These are phyloP conservation scores for Acanthurus lineatus DNA, from an alignment of 2,797 vertebrate species.

Conservation along the genomic window DNA sequence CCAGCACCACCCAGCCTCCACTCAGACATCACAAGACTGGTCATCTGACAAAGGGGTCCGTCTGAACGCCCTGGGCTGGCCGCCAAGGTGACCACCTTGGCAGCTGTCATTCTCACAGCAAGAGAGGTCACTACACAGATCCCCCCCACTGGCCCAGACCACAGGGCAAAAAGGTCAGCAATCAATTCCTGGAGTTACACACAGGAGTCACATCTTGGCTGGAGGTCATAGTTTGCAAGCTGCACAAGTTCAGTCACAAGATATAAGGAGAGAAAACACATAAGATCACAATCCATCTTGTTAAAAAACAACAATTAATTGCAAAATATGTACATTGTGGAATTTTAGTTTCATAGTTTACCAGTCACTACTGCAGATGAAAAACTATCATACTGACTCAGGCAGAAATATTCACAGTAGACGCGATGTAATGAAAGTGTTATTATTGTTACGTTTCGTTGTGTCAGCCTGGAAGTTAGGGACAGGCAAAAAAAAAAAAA, in stretches of 20 bases:
- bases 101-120: slow-evolving; percentile 13
- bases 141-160: too few relatives aligned
- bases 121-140: slow-evolving; percentile 1
- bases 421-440: too few relatives aligned
- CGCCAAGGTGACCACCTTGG: slow-evolving; percentile 40
- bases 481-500: too few relatives aligned
- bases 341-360: too few relatives aligned
- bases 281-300: too few relatives aligned
- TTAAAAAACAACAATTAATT: too few relatives aligned
- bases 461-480: too few relatives aligned
- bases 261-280: not conserved
- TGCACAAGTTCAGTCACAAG: slow-evolving; percentile 26
- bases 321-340: too few relatives aligned
- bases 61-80: slow-evolving; percentile 23
- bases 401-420: too few relatives aligned
- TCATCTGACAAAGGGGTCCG: slow-evolving; percentile 67
- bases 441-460: too few relatives aligned
- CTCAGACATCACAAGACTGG: slow-evolving; percentile 78
- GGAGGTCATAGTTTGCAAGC: slow-evolving; percentile 24
- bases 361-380: too few relatives aligned
- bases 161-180: slow-evolving; percentile 32
- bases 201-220: not conserved
- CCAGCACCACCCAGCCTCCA: slow-evolving; percentile 37
- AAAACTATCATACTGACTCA: too few relatives aligned
- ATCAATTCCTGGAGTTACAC: slow-evolving; percentile 42